Evolutionary conservation across 1,140 invertebrate species (phyloP), one percentile per base, ranked within the genome.

Genomic region (Brachionus plicatilis): DNA sequence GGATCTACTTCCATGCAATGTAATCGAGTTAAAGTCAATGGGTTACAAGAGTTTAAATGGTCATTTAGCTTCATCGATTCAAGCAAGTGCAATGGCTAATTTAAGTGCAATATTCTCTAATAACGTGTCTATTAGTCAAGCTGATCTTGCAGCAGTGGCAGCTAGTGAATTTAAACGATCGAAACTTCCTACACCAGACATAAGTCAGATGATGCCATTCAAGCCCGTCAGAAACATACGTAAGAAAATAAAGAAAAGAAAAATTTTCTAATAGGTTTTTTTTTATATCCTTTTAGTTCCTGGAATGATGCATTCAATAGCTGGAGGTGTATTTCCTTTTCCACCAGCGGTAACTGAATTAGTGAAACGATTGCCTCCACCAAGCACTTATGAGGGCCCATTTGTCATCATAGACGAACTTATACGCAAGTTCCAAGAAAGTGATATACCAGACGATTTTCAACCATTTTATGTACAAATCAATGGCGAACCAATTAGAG

Each of bases 201-300:
- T 94, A 29, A 93, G 92, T 0, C 96, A 98, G 90, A 97, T 98
- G 96, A 94, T 98, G 85, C 96, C 96, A 0, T 98, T 94, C 88
- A 98, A 98, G 87, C 91, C 91, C 2, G 88, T 88, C 1, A 20
- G 80, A 66, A 83, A 83, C 20, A 37, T 50, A 17, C 47, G 76
- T 80, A 80, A 80, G 76, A 8, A 53, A 20, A n/a, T 56, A 27
- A 53, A 20, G 3, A 14, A 41, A 5, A 24, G 3, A 29, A 56
- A 53, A 20, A 9, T 20, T 43, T 50, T 50, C 5, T 80, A 2
- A 56, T 27, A 29, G 3, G 3, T 17, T 53, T 53, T 20, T 8
- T 41, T 88, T 66, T 86, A 86, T 66, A 24, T 88, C 87, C 87
- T 75, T 86, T 88, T 17, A 90, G 91, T 76, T 47, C 72, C 72